These are phyloP conservation scores for Porites cylindrica DNA, from an alignment of 92 coral and sea anemone genomes.

Conservation along the genomic window DNA sequence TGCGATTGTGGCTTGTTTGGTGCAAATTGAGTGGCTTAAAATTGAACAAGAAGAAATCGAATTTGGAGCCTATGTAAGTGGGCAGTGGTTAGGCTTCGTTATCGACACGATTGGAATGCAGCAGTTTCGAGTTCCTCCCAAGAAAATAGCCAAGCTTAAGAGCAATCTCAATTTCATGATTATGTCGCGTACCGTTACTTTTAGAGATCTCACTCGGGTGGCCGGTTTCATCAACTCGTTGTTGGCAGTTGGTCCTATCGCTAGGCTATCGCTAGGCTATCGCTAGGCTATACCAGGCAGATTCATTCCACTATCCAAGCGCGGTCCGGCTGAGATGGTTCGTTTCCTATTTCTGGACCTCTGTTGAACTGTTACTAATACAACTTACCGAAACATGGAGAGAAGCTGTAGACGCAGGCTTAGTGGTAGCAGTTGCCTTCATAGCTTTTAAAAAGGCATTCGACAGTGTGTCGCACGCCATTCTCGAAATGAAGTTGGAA, in stretches of 20 bases:
- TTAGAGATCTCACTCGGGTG: slow-evolving; percentile 20
- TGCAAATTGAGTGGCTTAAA: slow-evolving; percentile 19
- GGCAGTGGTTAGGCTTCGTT: slow-evolving; percentile 54
- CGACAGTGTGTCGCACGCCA: too few relatives aligned
- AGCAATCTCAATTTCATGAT: background rate
- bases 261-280: slow-evolving; percentile 17
- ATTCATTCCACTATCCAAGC: slow-evolving; percentile 17
- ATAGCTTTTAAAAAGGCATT: too few relatives aligned
- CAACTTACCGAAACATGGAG: too few relatives aligned
- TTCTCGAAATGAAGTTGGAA: too few relatives aligned
- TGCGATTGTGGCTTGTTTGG: background rate
- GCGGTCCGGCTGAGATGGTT: slow-evolving; percentile 23
- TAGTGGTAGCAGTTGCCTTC: too few relatives aligned
- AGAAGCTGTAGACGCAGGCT: too few relatives aligned
- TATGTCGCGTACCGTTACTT: slow-evolving; percentile 4
- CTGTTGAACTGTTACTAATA: background rate
- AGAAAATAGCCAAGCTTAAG: background rate
- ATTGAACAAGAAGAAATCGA: slow-evolving; percentile 27
- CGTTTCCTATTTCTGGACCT: slow-evolving; percentile 14
- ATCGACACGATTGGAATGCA: slow-evolving; percentile 36
- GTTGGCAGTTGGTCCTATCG: slow-evolving; percentile 46
- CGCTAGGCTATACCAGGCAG: slow-evolving; percentile 34
- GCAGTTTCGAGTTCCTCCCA: slow-evolving; percentile 13
- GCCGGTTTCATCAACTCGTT: slow-evolving; percentile 49
- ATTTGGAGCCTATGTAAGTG: slow-evolving; percentile 50